Base-by-base conservation (phyloP, 2,888 invertebrate species). In the Phoenoteleia sp. region DNA sequence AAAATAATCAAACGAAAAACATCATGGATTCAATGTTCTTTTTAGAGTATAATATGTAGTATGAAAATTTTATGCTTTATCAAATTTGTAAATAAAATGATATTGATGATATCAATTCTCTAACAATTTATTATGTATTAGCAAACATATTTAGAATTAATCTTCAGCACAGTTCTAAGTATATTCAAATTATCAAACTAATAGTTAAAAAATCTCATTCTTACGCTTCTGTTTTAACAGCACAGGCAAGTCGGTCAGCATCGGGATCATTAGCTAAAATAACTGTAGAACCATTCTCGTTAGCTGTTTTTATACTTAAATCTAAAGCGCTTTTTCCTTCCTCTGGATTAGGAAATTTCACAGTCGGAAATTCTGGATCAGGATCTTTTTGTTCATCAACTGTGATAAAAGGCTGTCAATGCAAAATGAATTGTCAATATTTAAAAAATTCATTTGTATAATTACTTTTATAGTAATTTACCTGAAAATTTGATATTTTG, bases 251-350 rank as follows among this genome's bases (percentile, higher is more conserved):
- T 75, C 99, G 95, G 94, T 99, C 99, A 0, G 99, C 99, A 94
- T 99, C 99, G 0, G 99, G 99, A 94, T 99, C 99, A 94, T 99
- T 99, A 9, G 99, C 99, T 60, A 99, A 94, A 88, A 99, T 98
- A 4, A 99, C 94, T 0, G 95, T 94, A 54, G 96, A 96, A 0
- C 95, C 95, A 85, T 95, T 95, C 62, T 94, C 92, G 90, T 97
- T 96, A 0, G 99, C 99, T 11, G 98, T 96, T 91, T 95, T 94
- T 86, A 97, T 96, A 45, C 98, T 96, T 45, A 98, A 94, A 89
- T 96, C 95, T 86, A 98, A 92, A 21, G 98, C 97, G 87, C 97
- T 96, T 91, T 96, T 96, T 0, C 98, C 98, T 94, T 99, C 99
- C 93, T 99, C 99, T 0, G 99, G 99, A 94, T 99, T 99, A 0